These are phyloP conservation scores for Sturnus vulgaris DNA, from an alignment of 2,113 vertebrate genomes.

Conservation along the genomic window DNA sequence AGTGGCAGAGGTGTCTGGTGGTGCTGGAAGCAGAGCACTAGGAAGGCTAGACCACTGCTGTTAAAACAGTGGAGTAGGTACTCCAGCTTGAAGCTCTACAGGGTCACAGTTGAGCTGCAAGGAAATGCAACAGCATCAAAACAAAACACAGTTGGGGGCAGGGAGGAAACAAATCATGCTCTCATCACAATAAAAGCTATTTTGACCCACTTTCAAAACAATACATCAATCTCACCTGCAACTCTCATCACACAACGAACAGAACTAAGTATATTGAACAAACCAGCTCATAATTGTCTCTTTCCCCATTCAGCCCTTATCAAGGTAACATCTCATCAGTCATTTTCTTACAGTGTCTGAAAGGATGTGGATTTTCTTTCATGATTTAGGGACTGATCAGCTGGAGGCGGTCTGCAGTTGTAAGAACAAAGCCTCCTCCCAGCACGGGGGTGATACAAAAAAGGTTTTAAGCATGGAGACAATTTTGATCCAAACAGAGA, in stretches of 20 bases:
- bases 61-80: background rate
- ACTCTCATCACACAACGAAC: conserved; percentile 30
- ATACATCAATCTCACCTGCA: conserved; percentile 55
- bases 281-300: background rate
- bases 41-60: background rate
- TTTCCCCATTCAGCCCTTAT: conserved; percentile 29
- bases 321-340: background rate
- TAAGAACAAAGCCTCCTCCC: background rate
- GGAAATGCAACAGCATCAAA: conserved; percentile 45
- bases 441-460: background rate
- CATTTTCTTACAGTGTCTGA: background rate
- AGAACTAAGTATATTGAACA: conserved; percentile 49
- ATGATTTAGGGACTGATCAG: background rate
- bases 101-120: conserved; percentile 36
- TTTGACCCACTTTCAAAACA: conserved; percentile 63
- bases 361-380: background rate
- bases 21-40: background rate
- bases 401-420: background rate
- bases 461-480: background rate
- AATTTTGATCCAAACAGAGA: conserved; percentile 3
- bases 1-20: conserved; percentile 8
- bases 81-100: conserved; percentile 1
- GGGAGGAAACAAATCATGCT: conserved; percentile 25
- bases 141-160: background rate
- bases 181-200: conserved; percentile 60